Conservation (phyloP, 1,140 invertebrate species). For the Lepidostoma basale region DNA sequence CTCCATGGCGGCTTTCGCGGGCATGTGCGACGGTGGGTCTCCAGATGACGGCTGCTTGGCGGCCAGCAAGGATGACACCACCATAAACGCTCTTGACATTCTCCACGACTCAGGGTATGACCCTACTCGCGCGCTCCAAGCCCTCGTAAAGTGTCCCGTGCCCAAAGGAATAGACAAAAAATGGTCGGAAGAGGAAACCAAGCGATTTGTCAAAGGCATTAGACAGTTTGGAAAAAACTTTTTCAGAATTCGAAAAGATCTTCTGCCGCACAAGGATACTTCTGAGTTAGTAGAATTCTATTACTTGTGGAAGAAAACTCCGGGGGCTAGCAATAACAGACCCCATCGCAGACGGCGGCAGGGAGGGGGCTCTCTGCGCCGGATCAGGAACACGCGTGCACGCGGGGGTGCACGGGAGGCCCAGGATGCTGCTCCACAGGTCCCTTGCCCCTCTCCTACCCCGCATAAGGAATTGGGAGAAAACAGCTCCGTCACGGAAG, state of each 20-base stretch:
- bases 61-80: slow-evolving; percentile 95
- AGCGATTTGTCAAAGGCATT: slow-evolving; percentile 97
- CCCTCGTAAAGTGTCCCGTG: slow-evolving; percentile 94
- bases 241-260: slow-evolving; percentile 95
- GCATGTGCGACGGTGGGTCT: slow-evolving; percentile 97
- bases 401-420: slow-evolving; percentile 65
- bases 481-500: slow-evolving; percentile 91
- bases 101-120: slow-evolving; percentile 95
- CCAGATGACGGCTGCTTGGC: slow-evolving; percentile 96
- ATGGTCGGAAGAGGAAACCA: slow-evolving; percentile 97
- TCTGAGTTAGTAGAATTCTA: slow-evolving; percentile 98
- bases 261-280: slow-evolving; percentile 95
- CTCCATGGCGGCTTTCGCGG: slow-evolving; percentile 91
- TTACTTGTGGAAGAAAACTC: slow-evolving; percentile 99
- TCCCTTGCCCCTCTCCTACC: slow-evolving; percentile 66
- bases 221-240: slow-evolving; percentile 99
- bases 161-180: slow-evolving; percentile 97
- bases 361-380: slow-evolving; percentile 75
- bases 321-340: slow-evolving; percentile 92
- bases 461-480: slow-evolving; percentile 67
- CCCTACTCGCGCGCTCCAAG: slow-evolving; percentile 92
- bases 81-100: slow-evolving; percentile 95
- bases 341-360: slow-evolving; percentile 88
- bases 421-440: slow-evolving; percentile 57
- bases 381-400: slow-evolving; percentile 82